Evolutionary conservation across 2,888 invertebrate genomes (phyloP).

Genomic region (Tenthredo mesomela): DNA sequence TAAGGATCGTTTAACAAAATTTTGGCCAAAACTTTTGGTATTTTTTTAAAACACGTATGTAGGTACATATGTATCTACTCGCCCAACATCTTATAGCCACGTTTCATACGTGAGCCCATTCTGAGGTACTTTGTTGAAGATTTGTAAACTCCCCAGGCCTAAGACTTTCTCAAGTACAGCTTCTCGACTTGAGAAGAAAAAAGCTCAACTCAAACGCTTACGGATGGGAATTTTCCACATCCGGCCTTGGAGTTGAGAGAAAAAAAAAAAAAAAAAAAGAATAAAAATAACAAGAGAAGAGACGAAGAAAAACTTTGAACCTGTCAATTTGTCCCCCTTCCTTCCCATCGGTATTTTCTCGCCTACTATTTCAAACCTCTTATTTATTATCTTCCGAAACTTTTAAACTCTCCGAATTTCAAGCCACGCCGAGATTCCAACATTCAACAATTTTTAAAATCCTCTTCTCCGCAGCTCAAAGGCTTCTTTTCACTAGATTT

Average conservation of each 20-base stretch:
- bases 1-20: constrained; percentile 5
- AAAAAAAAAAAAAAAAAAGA: neutral
- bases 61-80: neutral
- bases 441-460: constrained; percentile 7
- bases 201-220: constrained; percentile 42
- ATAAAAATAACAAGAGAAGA: neutral
- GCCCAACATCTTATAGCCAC: neutral
- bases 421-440: neutral
- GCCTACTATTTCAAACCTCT: constrained; percentile 32
- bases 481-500: neutral
- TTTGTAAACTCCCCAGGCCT: constrained; percentile 34
- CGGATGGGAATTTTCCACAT: constrained; percentile 38
- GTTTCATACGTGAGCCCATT: neutral
- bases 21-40: neutral
- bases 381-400: constrained; percentile 29
- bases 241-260: neutral
- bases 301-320: constrained; percentile 25
- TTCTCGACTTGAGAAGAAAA: constrained; percentile 30
- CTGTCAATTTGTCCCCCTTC: constrained; percentile 31
- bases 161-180: constrained; percentile 38
- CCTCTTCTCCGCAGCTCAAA: neutral
- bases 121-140: constrained; percentile 19
- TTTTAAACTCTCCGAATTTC: constrained; percentile 27
- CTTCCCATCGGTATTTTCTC: constrained; percentile 3
- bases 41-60: neutral